Base-by-base conservation (phyloP, 2,888 invertebrate species). In the Hypomecis atomaria region DNA sequence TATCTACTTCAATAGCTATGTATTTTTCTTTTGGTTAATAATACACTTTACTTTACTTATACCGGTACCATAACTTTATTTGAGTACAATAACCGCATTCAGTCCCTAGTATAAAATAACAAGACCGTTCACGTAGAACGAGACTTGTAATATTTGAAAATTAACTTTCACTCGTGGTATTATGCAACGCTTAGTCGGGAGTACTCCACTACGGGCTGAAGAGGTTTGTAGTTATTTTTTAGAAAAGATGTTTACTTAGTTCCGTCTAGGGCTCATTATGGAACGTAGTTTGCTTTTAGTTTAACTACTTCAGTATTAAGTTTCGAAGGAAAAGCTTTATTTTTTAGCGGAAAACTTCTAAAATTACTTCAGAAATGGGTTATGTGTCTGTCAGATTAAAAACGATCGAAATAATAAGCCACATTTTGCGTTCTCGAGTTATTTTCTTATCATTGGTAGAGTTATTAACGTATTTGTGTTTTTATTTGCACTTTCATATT, bases 61-160 rank as follows among this genome's bases (percentile, higher is more conserved):
- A 23, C 23, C 23, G 23, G 23, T 3, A 23, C 23, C 23, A 23
- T 23, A 23, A 23, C 23, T 23, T 23, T 23, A 23, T 23, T 23
- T 23, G 23, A 23, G 23, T 23, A 23, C 23, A 1, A 2, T 23
- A 23, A 23, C 23, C 23, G 23, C 23, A 23, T 23, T 23, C 23
- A 23, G 3, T 23, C 23, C 23, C 23, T 23, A 23, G 23, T 75
- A 76, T 76, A 78, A 67, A 62, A 76, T 81, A 82, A 82, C 79
- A 74, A 76, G 71, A 76, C 70, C 72, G 77, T 80, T 84, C 80
- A 77, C 75, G 74, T 71, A 70, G 66, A 76, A 78, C 79, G 71
- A 73, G 75, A 74, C 77, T 76, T 77, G 76, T 77, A 79, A 82
- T 76, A 80, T 79, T 79, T 78, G 72, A 78, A 79, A 79, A 82